Percentiles rank a stretch among this genome's conserved stretches.
Evolutionary conservation across 2,888 invertebrate species (phyloP).

Genomic region (Chaetoderma sp.): DNA sequence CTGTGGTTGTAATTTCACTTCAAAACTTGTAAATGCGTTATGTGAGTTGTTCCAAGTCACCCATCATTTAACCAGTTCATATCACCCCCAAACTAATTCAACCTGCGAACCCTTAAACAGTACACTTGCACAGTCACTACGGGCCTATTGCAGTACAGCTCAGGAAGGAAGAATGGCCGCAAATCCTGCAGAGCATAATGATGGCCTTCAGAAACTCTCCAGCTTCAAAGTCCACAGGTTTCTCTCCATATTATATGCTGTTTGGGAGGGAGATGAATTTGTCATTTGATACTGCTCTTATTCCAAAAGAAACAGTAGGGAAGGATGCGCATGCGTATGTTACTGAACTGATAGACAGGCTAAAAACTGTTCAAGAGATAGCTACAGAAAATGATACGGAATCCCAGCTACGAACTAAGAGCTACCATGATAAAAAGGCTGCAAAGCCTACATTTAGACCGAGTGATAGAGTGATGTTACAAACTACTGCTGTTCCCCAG

Average conservation of each 20-base stretch:
- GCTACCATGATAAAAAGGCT: conserved; percentile 13
- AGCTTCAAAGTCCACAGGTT: conserved; percentile 4
- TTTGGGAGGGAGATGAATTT: conserved; percentile 12
- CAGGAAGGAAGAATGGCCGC: conserved; percentile 2
- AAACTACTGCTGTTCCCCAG: background rate
- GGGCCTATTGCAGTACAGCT: background rate
- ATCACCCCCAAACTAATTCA: too few species aligned
- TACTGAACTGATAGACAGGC: background rate
- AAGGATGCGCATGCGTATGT: background rate
- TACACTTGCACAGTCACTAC: background rate
- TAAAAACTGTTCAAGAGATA: background rate
- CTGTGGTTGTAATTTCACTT: too few species aligned
- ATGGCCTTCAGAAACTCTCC: conserved; percentile 17
- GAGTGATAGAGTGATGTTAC: conserved; percentile 17
- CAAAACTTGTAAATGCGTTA: conserved; percentile 6
- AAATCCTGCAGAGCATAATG: conserved; percentile 3
- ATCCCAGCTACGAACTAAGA: conserved; percentile 12
- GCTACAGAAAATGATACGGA: conserved; percentile 7
- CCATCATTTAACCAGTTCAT: conserved; percentile 3
- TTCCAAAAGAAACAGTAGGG: conserved; percentile 1
- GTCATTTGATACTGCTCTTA: conserved; percentile 8
- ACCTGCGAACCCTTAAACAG: background rate
- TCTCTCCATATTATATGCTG: conserved; percentile 14
- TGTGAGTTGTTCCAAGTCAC: too few species aligned
- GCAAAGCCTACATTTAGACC: conserved; percentile 7